Conservation (phyloP, 1,140 invertebrate species). For the Musca domestica region DNA sequence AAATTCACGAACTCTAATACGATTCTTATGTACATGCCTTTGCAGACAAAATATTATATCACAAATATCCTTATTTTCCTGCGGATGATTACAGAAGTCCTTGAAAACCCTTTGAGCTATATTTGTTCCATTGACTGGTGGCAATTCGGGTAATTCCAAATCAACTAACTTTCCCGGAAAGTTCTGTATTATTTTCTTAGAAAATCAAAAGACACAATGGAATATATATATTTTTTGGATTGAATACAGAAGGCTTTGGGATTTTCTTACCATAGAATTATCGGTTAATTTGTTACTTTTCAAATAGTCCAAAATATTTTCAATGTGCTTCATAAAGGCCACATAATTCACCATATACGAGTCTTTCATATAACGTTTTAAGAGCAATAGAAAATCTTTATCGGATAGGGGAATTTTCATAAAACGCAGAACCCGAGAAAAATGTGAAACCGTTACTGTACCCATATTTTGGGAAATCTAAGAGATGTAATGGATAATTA, state of each 20-base stretch:
- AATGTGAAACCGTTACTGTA: constrained; percentile 68
- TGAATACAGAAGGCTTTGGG: background rate
- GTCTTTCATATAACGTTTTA: constrained; percentile 68
- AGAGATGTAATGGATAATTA: background rate
- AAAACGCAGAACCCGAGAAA: constrained; percentile 67
- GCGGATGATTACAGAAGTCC: constrained; percentile 41
- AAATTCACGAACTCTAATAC: constrained; percentile 63
- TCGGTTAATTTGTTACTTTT: constrained; percentile 37
- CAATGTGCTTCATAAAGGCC: constrained; percentile 64
- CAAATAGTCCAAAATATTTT: constrained; percentile 57
- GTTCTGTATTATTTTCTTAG: constrained; percentile 56
- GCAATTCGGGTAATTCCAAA: constrained; percentile 64
- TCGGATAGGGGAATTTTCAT: constrained; percentile 63
- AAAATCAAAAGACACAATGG: background rate
- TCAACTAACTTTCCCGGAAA: constrained; percentile 65
- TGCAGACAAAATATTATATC: constrained; percentile 45
- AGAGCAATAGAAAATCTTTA: constrained; percentile 66
- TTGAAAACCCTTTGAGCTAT: constrained; percentile 37
- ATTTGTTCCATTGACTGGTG: constrained; percentile 58
- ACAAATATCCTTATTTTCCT: constrained; percentile 39
- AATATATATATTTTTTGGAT: background rate
- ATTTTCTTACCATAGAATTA: constrained; percentile 35
- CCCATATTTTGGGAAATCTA: constrained; percentile 68
- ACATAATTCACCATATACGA: constrained; percentile 71
- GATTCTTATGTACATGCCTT: constrained; percentile 59